Percentiles rank a stretch among this genome's conserved stretches.
Evolutionary conservation across 2,888 invertebrate genomes (phyloP).

Genomic region (Alloplasta piceator): DNA sequence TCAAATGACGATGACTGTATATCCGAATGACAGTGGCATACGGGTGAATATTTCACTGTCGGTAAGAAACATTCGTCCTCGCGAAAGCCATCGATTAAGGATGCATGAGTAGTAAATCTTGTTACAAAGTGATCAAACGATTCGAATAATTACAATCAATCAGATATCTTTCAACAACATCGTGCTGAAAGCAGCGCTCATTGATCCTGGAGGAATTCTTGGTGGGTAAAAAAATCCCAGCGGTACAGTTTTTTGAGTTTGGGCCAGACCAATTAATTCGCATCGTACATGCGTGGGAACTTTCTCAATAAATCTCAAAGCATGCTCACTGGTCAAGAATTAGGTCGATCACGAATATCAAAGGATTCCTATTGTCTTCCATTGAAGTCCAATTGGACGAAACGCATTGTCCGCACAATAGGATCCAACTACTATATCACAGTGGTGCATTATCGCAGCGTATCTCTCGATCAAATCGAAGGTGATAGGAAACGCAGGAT

Average conservation of each 20-base stretch:
- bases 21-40: too few relatives aligned
- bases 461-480: constrained; percentile 46
- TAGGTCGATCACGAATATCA: not conserved
- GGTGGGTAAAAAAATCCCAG: too few relatives aligned
- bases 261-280: not conserved
- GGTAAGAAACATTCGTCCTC: constrained; percentile 11
- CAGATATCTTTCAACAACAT: not conserved
- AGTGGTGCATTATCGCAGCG: not conserved
- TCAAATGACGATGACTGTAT: too few relatives aligned
- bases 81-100: not conserved
- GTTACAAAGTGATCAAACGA: not conserved
- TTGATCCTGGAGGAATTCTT: too few relatives aligned
- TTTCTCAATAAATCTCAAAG: not conserved
- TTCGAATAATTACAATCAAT: not conserved
- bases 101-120: not conserved
- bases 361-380: not conserved
- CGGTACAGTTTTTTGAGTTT: not conserved
- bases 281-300: not conserved
- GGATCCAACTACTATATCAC: not conserved
- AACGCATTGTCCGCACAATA: not conserved
- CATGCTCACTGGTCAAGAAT: not conserved
- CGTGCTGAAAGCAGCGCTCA: too few relatives aligned
- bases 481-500: constrained; percentile 3
- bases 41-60: constrained; percentile 44
- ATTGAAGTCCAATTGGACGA: not conserved